Base-by-base conservation (phyloP, 1,140 invertebrate species). In the Phymastichus coffea region DNA sequence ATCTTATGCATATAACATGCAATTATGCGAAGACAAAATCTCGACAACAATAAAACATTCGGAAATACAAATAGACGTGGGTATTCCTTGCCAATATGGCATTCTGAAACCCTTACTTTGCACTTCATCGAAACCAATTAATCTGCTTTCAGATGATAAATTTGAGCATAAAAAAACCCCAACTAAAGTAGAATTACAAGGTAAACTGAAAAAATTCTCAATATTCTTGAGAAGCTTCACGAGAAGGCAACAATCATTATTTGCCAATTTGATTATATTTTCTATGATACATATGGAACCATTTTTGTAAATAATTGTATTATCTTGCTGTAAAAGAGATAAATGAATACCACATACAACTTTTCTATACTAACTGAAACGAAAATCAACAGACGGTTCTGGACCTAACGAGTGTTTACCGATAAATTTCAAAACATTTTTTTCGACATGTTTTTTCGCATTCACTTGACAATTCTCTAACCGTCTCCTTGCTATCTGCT, bases 401-500 rank as follows among this genome's bases (percentile, higher is more conserved):
- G 17, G 47, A 20, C 52, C 46, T 19, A 48, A 41, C 12, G 3
- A 14, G 33, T 48, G 28, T 26, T 48, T 44, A 10, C 17, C 22
- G 26, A 17, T 23, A 4, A 52, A 26, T 40, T 40, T 52, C 0
- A 52, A 15, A 14, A 4, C 9, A 3, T 15, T 23, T 15, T 4
- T 15, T 20, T 46, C 22, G 26, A 25, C n/a, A 14, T 33, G 7
- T 51, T 26, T 23, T n/a, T 49, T 47, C 30, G 35, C 37, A 33
- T 30, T 2, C 12, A 15, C 7, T 23, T 7, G 20, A 40, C 33
- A 41, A n/a, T 35, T 23, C 47, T 65, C 64, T 53, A 48, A 28
- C 17, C 40, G 19, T 63, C 64, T 60, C 8, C 46, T 49, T 28
- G 47, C 57, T 25, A 67, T 62, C 61, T 67, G 61, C 43, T 67